Conservation (phyloP, 1,140 invertebrate genomes). For the Chlorops oryzae region DNA sequence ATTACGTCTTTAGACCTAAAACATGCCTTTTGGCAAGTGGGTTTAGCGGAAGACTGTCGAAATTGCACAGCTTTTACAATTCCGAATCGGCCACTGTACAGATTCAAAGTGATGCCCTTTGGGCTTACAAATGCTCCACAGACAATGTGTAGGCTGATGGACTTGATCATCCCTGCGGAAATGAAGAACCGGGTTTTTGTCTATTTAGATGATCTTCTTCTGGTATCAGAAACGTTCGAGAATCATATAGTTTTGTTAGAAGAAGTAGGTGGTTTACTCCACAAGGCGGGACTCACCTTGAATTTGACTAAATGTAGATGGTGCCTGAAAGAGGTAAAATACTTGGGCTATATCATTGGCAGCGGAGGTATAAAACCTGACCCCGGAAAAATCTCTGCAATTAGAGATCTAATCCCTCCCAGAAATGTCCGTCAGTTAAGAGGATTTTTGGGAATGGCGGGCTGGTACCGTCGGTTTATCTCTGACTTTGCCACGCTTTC, state of each 20-base stretch:
- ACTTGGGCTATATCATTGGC: conserved; percentile 27
- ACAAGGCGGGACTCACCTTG: conserved; percentile 16
- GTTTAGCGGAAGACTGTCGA: conserved; percentile 17
- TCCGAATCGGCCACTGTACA: too few relatives aligned
- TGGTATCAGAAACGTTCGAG: conserved; percentile 8
- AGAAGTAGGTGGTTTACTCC: background rate
- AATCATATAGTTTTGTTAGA: conserved; percentile 5
- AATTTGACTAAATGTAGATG: conserved; percentile 25
- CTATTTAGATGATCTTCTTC: conserved; percentile 15
- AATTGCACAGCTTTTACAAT: conserved; percentile 15
- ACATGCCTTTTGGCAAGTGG: conserved; percentile 39
- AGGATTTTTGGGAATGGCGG: conserved; percentile 48
- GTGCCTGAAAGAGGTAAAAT: conserved; percentile 17
- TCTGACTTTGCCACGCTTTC: conserved; percentile 45
- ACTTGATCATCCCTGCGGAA: conserved; percentile 40
- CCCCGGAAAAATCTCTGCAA: conserved; percentile 8
- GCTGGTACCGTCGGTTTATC: conserved; percentile 48
- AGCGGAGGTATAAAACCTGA: background rate
- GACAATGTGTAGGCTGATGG: conserved; percentile 12
- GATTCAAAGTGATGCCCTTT: too few relatives aligned
- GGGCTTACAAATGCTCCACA: conserved; percentile 21
- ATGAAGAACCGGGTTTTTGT: conserved; percentile 19
- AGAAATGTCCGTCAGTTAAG: conserved; percentile 29
- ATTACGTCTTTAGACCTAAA: conserved; percentile 32
- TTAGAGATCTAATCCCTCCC: conserved; percentile 23